Evolutionary conservation across 2,113 vertebrate species (phyloP).

Genomic region (Anguilla japonica): DNA sequence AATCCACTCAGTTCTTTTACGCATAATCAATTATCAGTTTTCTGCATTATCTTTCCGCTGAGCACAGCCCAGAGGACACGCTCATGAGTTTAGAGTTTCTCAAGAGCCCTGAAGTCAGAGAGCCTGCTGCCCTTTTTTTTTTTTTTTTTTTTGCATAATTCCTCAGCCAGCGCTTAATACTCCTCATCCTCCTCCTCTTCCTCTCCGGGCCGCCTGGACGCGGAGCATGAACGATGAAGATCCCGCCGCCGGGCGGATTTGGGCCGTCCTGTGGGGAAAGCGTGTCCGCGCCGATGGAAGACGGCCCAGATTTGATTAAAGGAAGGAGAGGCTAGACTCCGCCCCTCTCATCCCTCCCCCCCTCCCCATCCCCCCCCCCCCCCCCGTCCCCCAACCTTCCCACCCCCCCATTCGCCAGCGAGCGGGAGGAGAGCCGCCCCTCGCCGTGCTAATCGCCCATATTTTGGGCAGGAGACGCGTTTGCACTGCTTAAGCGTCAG

Average conservation of each 20-base stretch:
- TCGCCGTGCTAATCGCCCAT: neutral
- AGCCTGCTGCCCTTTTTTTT: neutral
- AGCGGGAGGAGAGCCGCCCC: slow-evolving; percentile 17
- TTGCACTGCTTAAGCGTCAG: slow-evolving; percentile 34
- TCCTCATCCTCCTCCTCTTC: neutral
- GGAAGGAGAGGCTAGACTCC: slow-evolving; percentile 20
- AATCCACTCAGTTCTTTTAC: neutral
- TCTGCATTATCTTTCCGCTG: neutral
- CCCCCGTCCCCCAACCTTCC: slow-evolving; percentile 18
- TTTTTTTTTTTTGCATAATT: slow-evolving; percentile 19
- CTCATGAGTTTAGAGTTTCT: slow-evolving; percentile 10
- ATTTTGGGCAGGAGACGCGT: slow-evolving; percentile 23
- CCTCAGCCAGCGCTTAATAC: slow-evolving; percentile 11
- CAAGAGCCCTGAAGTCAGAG: slow-evolving; percentile 13
- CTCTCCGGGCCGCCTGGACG: neutral
- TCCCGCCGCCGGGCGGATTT: slow-evolving; percentile 30
- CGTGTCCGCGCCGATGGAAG: slow-evolving; percentile 38
- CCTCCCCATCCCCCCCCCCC: neutral
- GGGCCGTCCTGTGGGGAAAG: slow-evolving; percentile 24
- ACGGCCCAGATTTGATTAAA: slow-evolving; percentile 25
- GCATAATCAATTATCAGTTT: neutral
- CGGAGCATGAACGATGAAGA: slow-evolving; percentile 28
- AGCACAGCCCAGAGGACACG: neutral
- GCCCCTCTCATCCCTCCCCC: slow-evolving; percentile 18
- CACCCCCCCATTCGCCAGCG: slow-evolving; percentile 28